Evolutionary conservation across 2,888 invertebrate species (phyloP).

Genomic region (Rhyacophila evoluta): DNA sequence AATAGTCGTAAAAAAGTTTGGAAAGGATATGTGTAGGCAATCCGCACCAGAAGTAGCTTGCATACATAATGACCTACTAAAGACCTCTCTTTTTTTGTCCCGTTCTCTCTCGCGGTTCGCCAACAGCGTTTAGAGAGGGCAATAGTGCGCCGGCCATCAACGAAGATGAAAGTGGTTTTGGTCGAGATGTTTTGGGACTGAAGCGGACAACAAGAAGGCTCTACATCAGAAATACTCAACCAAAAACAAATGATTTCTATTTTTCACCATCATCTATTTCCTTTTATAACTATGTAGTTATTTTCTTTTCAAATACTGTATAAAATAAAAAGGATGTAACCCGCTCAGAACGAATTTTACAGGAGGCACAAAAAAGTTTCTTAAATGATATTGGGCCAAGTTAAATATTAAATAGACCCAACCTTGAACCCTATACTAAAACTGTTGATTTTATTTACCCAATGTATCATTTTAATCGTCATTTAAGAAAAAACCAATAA

Average conservation of each 20-base stretch:
- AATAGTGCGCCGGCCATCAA: constrained; percentile 16
- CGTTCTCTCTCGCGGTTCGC: neutral
- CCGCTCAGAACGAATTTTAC: no score
- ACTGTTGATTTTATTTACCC: no score
- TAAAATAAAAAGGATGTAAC: no score
- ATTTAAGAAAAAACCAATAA: no score
- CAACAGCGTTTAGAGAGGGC: neutral
- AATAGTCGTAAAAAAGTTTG: neutral
- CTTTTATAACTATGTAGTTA: no score
- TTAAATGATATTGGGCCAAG: no score
- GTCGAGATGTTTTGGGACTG: constrained; percentile 5
- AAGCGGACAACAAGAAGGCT: neutral
- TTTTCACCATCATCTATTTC: no score
- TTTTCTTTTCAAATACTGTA: no score
- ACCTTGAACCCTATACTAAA: no score
- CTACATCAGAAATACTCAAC: neutral
- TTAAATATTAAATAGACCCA: no score
- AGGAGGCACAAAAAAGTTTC: no score
- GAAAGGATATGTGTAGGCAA: neutral
- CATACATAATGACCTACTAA: constrained; percentile 22
- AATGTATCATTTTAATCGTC: no score
- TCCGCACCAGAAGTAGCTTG: neutral
- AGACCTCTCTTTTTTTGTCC: neutral
- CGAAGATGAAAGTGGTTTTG: constrained; percentile 40
- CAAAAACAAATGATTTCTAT: neutral